phyloP scores from a whole-genome alignment of 2,888 invertebrate species.

The Drosophila cognata region DNA sequence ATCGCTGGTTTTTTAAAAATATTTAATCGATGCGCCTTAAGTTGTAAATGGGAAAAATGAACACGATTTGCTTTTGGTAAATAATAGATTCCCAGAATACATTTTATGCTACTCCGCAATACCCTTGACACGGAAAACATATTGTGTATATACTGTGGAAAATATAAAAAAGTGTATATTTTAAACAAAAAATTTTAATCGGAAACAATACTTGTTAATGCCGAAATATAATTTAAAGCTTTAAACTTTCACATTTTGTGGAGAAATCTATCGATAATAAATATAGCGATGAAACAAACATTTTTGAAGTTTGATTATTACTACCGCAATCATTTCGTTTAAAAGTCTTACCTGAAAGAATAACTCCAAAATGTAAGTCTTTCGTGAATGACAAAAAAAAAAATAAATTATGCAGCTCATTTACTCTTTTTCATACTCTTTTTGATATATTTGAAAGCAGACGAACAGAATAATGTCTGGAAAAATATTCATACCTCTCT shows the following conservation, averaged over 20 bases:
- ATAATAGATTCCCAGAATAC: neutral
- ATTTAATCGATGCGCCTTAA: neutral
- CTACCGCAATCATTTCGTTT: neutral
- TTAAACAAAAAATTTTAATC: too few species aligned
- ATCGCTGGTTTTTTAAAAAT: neutral
- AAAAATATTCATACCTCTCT: too few species aligned
- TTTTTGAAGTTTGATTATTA: neutral
- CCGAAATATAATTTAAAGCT: neutral
- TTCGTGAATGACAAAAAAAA: neutral
- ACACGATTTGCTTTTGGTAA: neutral
- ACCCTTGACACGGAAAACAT: slow-evolving; percentile 28
- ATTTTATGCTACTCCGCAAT: slow-evolving; percentile 4
- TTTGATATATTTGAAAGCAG: too few species aligned
- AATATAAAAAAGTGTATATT: neutral
- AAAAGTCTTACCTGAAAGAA: neutral
- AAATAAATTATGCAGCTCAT: neutral
- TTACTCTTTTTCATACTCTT: neutral
- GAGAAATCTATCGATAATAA: neutral
- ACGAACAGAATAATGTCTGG: too few species aligned
- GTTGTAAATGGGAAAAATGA: neutral
- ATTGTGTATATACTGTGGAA: neutral
- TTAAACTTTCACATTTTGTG: neutral
- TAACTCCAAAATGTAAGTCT: neutral
- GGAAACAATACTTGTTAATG: neutral
- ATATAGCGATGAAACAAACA: neutral